phyloP scores from a whole-genome alignment of 1,140 invertebrate species.

The Sesamia nonagrioides region DNA sequence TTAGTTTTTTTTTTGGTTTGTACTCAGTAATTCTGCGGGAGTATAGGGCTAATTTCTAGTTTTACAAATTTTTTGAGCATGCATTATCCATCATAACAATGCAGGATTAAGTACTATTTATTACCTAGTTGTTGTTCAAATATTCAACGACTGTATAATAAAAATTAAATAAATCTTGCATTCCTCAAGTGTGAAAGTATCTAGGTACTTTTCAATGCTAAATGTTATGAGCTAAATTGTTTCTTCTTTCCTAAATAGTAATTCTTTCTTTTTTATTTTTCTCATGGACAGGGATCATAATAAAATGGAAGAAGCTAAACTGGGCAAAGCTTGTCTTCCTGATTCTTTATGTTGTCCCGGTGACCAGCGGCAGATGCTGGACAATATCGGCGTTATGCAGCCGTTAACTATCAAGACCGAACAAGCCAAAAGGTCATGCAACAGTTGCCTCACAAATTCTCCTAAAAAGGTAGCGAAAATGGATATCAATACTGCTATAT shows the following conservation, averaged over 20 bases:
- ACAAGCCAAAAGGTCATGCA: conserved; percentile 80
- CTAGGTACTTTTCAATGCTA: too few species aligned
- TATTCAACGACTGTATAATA: too few species aligned
- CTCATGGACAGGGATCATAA: conserved; percentile 67
- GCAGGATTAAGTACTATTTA: too few species aligned
- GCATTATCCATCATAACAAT: too few species aligned
- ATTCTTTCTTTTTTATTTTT: conserved; percentile 7
- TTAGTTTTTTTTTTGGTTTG: too few species aligned
- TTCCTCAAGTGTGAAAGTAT: too few species aligned
- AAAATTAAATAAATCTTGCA: too few species aligned
- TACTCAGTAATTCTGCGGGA: too few species aligned
- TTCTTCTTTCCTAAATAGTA: not conserved
- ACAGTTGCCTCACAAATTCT: conserved; percentile 81
- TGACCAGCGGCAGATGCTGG: conserved; percentile 71
- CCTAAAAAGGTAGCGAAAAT: conserved; percentile 76
- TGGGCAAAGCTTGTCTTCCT: conserved; percentile 75
- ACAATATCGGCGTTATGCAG: conserved; percentile 75
- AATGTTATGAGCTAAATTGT: too few species aligned
- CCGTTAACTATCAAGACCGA: conserved; percentile 86
- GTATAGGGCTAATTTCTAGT: too few species aligned
- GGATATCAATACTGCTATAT: conserved; percentile 29
- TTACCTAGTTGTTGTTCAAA: too few species aligned
- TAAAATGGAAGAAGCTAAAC: conserved; percentile 81
- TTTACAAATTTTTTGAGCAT: too few species aligned
- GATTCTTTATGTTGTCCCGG: conserved; percentile 77